Conservation (phyloP, 2,797 vertebrate species). For the Peromyscus nudipes region DNA sequence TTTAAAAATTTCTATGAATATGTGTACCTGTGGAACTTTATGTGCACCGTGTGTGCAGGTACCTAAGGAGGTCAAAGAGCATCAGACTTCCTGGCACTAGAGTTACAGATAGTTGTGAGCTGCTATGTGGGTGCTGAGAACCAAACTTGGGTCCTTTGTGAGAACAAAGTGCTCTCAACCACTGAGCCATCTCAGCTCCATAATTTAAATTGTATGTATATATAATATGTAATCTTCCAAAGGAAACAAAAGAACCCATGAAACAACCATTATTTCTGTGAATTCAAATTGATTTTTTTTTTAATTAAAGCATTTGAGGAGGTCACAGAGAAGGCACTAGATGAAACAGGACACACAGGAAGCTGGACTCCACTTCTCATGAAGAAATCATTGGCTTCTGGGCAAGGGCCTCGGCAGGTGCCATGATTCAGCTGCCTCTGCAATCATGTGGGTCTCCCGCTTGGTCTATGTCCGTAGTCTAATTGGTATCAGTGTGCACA, state of each 20-base stretch:
- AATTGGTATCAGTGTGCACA: slow-evolving; percentile 56
- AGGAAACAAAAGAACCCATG: slow-evolving; percentile 66
- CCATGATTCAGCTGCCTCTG: neutral
- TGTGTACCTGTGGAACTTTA: neutral
- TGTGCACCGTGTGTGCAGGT: too few species aligned
- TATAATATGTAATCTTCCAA: slow-evolving; percentile 29
- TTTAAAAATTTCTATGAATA: neutral
- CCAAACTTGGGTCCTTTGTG: neutral
- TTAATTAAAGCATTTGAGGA: slow-evolving; percentile 80
- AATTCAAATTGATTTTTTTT: slow-evolving; percentile 81
- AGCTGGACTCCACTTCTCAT: slow-evolving; percentile 68
- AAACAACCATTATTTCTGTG: slow-evolving; percentile 70
- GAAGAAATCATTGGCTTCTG: slow-evolving; percentile 74
- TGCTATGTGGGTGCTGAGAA: neutral
- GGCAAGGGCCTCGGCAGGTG: slow-evolving; percentile 33
- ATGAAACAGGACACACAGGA: slow-evolving; percentile 17
- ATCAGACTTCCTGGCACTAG: neutral
- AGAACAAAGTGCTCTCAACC: neutral
- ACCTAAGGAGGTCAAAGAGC: neutral
- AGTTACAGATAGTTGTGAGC: neutral
- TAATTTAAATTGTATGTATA: neutral
- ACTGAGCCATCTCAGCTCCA: neutral
- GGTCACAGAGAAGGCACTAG: slow-evolving; percentile 83
- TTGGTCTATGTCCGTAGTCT: slow-evolving; percentile 43
- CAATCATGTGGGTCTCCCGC: neutral